Percentiles rank a stretch among this genome's conserved stretches.
These are phyloP conservation scores for Diachasma alloeum DNA, from an alignment of 1,140 invertebrate species.

Conservation along the genomic window DNA sequence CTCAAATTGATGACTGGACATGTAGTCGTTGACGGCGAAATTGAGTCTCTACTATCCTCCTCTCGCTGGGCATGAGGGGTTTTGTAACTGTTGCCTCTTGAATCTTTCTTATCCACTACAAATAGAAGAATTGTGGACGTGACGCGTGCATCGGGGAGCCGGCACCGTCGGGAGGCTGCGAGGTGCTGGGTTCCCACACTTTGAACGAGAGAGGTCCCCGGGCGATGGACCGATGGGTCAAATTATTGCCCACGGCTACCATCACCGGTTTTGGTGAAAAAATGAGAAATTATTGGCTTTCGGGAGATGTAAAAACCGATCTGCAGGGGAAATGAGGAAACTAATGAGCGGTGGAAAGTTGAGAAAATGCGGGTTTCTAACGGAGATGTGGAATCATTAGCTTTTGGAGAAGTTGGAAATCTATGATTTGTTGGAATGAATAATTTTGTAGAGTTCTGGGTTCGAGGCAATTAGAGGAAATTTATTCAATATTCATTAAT, in stretches of 20 bases:
- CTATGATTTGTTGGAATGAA: too few relatives aligned
- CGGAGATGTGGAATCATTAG: too few relatives aligned
- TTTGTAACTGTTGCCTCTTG: neutral
- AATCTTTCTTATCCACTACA: neutral
- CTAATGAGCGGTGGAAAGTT: neutral
- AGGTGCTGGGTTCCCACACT: slow-evolving; percentile 62
- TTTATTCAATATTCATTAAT: too few relatives aligned
- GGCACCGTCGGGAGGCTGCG: slow-evolving; percentile 51
- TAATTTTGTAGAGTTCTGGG: too few relatives aligned
- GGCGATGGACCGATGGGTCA: slow-evolving; percentile 59
- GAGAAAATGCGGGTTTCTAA: neutral
- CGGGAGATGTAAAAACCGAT: neutral
- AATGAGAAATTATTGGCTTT: slow-evolving; percentile 31
- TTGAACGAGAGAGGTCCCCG: slow-evolving; percentile 46
- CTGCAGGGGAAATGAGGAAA: neutral
- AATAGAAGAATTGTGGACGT: slow-evolving; percentile 3
- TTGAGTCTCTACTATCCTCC: neutral
- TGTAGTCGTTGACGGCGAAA: neutral
- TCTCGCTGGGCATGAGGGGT: neutral
- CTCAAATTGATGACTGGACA: neutral
- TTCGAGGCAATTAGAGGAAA: too few relatives aligned
- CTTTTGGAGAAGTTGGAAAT: too few relatives aligned
- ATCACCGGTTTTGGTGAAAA: slow-evolving; percentile 54
- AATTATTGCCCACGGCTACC: slow-evolving; percentile 54
- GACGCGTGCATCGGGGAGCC: neutral